Evolutionary conservation across 2,113 vertebrate species (phyloP).

Genomic region (Melanerpes aurifrons): DNA sequence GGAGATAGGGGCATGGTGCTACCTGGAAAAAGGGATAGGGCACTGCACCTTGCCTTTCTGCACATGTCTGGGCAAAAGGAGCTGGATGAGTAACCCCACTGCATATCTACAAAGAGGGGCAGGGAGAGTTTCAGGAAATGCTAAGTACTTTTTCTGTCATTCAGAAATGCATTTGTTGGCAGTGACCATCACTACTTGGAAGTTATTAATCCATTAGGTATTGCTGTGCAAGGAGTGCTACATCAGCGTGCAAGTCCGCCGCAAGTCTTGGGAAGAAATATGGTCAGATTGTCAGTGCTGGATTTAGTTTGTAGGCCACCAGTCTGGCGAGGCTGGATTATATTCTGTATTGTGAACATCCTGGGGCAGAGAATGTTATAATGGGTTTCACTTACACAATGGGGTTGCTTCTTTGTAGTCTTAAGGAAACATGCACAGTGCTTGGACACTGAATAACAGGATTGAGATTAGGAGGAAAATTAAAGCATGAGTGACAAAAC

Average conservation of each 20-base stretch:
- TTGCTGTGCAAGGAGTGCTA: background rate
- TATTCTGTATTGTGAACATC: background rate
- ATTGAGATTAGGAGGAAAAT: background rate
- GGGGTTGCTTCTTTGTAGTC: fast-evolving
- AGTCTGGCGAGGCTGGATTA: background rate
- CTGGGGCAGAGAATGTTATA: background rate
- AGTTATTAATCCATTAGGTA: background rate
- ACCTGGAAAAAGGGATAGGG: background rate
- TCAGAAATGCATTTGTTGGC: background rate
- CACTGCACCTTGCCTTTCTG: background rate
- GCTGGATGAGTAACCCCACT: background rate
- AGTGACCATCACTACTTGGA: background rate
- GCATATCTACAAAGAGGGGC: background rate
- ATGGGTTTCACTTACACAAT: fast-evolving
- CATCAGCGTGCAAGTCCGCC: fast-evolving
- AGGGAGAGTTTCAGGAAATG: background rate
- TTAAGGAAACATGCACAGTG: background rate
- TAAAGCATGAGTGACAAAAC: background rate
- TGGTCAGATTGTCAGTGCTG: background rate
- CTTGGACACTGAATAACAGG: background rate
- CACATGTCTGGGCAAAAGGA: background rate
- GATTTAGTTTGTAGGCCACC: background rate
- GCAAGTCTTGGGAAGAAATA: background rate
- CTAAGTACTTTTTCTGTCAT: background rate
- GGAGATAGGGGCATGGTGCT: background rate